phyloP scores from a whole-genome alignment of 2,797 vertebrate species.

The Nyctalus aviator region DNA sequence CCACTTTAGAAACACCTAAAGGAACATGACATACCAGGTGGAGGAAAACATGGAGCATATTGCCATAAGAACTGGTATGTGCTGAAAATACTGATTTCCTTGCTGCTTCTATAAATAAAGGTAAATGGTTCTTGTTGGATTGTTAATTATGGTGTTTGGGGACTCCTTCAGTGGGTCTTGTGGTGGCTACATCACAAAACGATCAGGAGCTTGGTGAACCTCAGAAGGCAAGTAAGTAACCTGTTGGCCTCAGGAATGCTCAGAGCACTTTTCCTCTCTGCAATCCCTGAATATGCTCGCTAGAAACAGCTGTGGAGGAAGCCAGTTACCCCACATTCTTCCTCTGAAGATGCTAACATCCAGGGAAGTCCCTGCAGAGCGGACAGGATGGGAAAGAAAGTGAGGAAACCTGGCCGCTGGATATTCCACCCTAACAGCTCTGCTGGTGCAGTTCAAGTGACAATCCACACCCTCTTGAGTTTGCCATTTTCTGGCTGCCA shows the following conservation, averaged over 20 bases:
- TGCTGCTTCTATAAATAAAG: neutral
- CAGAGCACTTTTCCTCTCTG: neutral
- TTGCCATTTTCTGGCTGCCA: neutral
- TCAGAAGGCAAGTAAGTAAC: neutral
- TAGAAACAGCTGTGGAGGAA: neutral
- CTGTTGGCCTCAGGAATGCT: neutral
- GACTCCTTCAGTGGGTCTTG: neutral
- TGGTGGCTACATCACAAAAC: neutral
- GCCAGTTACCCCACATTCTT: neutral
- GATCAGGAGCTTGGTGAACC: neutral
- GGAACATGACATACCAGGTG: conserved; percentile 1
- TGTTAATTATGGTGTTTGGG: neutral
- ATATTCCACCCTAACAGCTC: neutral
- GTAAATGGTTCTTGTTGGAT: neutral
- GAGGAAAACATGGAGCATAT: neutral
- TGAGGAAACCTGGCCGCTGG: neutral
- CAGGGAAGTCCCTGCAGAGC: neutral
- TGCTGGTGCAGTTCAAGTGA: neutral
- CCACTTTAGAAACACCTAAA: neutral
- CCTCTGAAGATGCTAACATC: neutral
- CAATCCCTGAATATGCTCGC: neutral
- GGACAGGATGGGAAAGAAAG: neutral
- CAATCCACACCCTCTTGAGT: neutral
- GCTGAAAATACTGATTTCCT: conserved; percentile 23
- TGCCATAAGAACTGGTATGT: neutral